Conservation (phyloP, 2,888 invertebrate species). For the Augochlorella aurata region DNA sequence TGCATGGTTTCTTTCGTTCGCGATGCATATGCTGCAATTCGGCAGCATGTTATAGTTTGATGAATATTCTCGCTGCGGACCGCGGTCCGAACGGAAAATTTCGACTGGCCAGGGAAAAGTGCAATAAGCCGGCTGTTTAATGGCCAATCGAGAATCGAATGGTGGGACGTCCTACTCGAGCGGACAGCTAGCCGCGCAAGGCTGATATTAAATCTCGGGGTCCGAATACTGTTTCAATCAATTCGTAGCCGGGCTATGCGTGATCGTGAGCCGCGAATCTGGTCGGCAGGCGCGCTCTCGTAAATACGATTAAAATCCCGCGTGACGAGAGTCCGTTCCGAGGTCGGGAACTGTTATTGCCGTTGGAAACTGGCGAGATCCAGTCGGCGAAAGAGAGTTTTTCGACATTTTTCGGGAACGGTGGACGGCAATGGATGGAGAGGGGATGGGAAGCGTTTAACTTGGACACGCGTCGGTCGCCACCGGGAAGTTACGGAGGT, state of each 20-base stretch:
- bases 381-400: slow-evolving; percentile 1
- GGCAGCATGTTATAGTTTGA: no score
- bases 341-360: slow-evolving; percentile 31
- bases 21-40: no score
- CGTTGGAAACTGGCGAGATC: neutral
- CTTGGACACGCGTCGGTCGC: neutral
- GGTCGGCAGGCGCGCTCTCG: neutral
- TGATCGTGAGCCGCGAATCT: neutral
- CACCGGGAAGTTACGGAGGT: slow-evolving; percentile 29
- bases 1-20: no score
- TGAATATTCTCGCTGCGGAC: no score
- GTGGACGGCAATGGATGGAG: neutral
- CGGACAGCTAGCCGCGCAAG: neutral
- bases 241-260: neutral
- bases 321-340: slow-evolving; percentile 26
- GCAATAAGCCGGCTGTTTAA: slow-evolving; percentile 1
- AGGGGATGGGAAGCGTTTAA: slow-evolving; percentile 6
- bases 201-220: neutral
- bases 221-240: slow-evolving; percentile 4
- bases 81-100: neutral
- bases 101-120: neutral
- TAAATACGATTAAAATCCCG: slow-evolving; percentile 38
- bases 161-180: neutral
- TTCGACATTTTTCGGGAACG: slow-evolving; percentile 16
- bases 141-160: neutral